Conservation (phyloP, 2,888 invertebrate species). For the Xestoiulus laeticollis region DNA sequence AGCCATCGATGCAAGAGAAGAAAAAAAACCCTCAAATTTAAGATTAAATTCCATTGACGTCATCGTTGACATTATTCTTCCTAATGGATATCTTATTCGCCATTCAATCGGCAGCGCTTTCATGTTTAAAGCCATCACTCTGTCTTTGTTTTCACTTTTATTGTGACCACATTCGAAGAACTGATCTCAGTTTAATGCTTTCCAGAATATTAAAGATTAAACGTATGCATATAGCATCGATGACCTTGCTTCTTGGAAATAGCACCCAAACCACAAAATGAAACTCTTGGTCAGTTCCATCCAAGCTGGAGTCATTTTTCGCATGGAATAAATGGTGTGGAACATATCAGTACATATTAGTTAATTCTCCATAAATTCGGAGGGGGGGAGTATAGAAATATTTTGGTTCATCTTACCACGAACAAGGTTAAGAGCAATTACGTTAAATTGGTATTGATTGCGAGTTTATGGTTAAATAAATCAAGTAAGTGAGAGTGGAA, state of each 20-base stretch:
- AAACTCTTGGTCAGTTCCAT: background rate
- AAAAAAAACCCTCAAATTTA: slow-evolving; percentile 30
- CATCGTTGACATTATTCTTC: slow-evolving; percentile 1
- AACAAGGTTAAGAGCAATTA: no score
- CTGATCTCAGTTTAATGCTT: slow-evolving; percentile 4
- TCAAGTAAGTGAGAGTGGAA: no score
- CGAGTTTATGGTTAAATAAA: no score
- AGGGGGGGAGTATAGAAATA: no score
- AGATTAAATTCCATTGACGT: slow-evolving; percentile 34
- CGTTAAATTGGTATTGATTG: no score
- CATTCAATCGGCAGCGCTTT: background rate
- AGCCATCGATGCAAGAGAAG: background rate
- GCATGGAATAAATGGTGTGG: no score
- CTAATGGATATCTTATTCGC: background rate
- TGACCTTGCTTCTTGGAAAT: background rate
- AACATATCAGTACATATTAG: no score
- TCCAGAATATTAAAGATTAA: background rate
- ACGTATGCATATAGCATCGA: background rate
- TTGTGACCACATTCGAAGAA: background rate
- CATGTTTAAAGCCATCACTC: background rate
- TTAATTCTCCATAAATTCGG: no score
- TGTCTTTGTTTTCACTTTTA: slow-evolving; percentile 13
- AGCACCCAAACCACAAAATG: background rate
- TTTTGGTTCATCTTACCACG: no score
- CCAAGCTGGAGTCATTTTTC: no score